Evolutionary conservation across 2,888 invertebrate species (phyloP).

Genomic region (Meliscaeva auricollis): DNA sequence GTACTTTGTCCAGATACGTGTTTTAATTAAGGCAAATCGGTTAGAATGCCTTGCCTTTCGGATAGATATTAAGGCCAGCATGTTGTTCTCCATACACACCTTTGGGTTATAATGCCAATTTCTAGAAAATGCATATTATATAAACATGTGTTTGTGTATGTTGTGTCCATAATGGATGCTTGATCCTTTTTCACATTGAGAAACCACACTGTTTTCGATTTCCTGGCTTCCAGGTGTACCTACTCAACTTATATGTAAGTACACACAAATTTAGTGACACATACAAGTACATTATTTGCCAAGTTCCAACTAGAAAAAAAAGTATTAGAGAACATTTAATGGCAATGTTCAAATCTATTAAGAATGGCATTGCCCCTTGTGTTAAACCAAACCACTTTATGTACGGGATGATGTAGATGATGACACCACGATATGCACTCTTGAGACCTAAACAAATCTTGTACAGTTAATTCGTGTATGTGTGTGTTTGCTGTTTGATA

Average conservation of each 20-base stretch:
- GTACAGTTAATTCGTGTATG: slow-evolving; percentile 23
- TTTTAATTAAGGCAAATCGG: slow-evolving; percentile 74
- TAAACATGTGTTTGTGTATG: too few relatives aligned
- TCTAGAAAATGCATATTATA: background rate
- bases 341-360: slow-evolving; percentile 59
- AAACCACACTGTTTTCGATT: slow-evolving; percentile 37
- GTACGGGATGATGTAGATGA: slow-evolving; percentile 37
- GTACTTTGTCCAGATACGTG: slow-evolving; percentile 59
- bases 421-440: slow-evolving; percentile 43
- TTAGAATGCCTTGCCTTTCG: slow-evolving; percentile 30
- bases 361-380: slow-evolving; percentile 14
- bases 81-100: slow-evolving; percentile 30
- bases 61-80: slow-evolving; percentile 7
- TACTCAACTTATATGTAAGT: background rate
- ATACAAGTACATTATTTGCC: background rate
- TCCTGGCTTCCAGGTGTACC: slow-evolving; percentile 13
- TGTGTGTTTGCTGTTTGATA: background rate
- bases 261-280: background rate
- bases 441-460: background rate
- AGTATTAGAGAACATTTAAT: slow-evolving; percentile 9
- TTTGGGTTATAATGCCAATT: slow-evolving; percentile 41
- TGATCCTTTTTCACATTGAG: slow-evolving; percentile 1
- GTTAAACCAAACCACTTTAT: background rate
- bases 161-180: too few relatives aligned
- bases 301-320: background rate